These are phyloP conservation scores for Hermaeophaga mercurialis DNA, from an alignment of 2,888 invertebrate genomes.

Conservation along the genomic window DNA sequence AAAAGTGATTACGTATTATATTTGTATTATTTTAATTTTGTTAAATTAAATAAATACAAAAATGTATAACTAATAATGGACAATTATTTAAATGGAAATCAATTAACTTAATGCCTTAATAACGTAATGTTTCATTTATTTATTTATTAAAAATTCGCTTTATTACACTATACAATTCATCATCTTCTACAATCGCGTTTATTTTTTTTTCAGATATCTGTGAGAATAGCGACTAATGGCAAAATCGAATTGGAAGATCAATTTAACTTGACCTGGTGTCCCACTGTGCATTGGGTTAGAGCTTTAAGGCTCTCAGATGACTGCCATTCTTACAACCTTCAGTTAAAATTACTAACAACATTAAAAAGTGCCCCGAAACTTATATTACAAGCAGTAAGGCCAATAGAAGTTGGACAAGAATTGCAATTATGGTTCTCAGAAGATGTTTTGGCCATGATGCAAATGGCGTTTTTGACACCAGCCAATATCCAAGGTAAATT, in stretches of 20 bases:
- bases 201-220: conserved; percentile 47
- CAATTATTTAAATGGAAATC: too few species aligned
- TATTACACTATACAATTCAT: too few species aligned
- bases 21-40: too few species aligned
- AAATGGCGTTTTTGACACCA: conserved; percentile 80
- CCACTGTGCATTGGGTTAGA: conserved; percentile 53
- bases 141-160: too few species aligned
- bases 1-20: not conserved
- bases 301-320: conserved; percentile 64
- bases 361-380: conserved; percentile 43
- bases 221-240: conserved; percentile 43
- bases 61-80: too few species aligned
- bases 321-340: conserved; percentile 68
- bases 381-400: conserved; percentile 59
- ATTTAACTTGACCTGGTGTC: conserved; percentile 47
- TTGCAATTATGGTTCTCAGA: conserved; percentile 85
- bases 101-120: too few species aligned
- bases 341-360: conserved; percentile 53
- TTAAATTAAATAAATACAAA: too few species aligned
- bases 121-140: too few species aligned
- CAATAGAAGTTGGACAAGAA: conserved; percentile 68
- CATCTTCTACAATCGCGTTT: too few species aligned
- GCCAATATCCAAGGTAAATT: conserved; percentile 77
- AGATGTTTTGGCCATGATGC: conserved; percentile 70
- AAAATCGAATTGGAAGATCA: conserved; percentile 48